These are phyloP conservation scores for Rhaphigaster nebulosa DNA, from an alignment of 2,888 invertebrate genomes.

Conservation along the genomic window DNA sequence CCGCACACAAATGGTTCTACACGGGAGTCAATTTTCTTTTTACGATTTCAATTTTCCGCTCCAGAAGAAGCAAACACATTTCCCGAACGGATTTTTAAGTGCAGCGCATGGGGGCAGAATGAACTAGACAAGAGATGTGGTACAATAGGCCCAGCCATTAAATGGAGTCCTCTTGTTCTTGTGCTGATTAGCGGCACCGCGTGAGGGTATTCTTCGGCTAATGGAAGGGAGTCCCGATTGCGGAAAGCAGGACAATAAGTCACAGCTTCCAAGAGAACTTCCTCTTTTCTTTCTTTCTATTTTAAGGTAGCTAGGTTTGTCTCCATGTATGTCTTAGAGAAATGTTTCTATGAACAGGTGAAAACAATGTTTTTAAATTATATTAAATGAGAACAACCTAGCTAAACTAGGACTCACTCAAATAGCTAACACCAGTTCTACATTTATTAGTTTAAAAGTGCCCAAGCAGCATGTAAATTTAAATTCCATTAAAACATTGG, in stretches of 20 bases:
- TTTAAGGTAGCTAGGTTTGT: background rate
- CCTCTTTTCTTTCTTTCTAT: background rate
- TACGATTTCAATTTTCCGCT: constrained; percentile 38
- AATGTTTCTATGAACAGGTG: background rate
- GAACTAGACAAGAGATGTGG: background rate
- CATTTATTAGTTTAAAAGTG: too few species aligned
- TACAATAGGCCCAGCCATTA: background rate
- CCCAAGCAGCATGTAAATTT: too few species aligned
- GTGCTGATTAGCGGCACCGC: background rate
- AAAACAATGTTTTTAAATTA: too few species aligned
- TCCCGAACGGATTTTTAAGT: background rate
- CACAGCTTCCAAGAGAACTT: background rate
- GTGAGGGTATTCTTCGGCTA: background rate
- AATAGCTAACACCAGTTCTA: too few species aligned
- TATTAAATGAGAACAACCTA: too few species aligned
- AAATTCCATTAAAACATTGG: too few species aligned
- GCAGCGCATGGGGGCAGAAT: background rate
- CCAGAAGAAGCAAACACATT: constrained; percentile 30
- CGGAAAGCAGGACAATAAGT: background rate
- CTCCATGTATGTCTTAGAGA: background rate
- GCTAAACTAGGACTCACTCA: too few species aligned
- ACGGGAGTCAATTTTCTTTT: constrained; percentile 33
- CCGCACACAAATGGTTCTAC: background rate
- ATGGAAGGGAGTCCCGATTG: background rate
- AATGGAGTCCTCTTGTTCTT: constrained; percentile 2